Evolutionary conservation across 2,113 vertebrate genomes (phyloP).

Genomic region (Microcebus ravelobensis): DNA sequence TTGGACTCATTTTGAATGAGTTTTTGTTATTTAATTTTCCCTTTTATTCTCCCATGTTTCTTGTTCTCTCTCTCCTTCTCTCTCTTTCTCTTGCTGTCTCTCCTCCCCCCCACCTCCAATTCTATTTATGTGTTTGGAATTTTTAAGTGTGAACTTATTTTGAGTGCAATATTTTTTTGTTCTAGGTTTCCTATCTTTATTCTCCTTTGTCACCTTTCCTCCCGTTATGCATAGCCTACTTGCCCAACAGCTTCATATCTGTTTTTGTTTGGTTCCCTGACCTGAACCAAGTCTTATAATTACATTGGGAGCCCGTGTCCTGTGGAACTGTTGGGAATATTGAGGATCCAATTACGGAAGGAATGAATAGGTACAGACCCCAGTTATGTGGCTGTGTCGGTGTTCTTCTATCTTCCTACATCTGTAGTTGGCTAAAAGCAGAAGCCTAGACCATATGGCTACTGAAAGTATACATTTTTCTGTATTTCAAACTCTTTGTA

Average conservation of each 20-base stretch:
- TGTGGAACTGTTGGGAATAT: neutral
- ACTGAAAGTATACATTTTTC: neutral
- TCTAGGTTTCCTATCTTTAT: neutral
- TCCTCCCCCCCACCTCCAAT: neutral
- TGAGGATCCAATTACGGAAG: neutral
- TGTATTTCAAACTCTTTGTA: neutral
- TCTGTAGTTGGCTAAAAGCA: neutral
- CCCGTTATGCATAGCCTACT: neutral
- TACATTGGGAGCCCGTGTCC: neutral
- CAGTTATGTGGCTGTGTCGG: no score
- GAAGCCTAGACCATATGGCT: neutral
- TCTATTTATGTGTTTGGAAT: neutral
- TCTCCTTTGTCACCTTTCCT: neutral
- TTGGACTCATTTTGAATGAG: neutral
- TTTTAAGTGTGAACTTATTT: neutral
- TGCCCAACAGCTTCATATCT: neutral
- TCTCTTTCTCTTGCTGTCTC: neutral
- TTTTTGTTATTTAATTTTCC: neutral
- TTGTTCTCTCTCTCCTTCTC: neutral
- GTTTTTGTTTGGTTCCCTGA: neutral
- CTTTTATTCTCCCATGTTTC: neutral
- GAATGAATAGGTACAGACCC: neutral
- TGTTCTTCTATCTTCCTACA: neutral
- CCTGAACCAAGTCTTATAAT: neutral
- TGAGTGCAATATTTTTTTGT: neutral